Percentiles rank a stretch among this genome's conserved stretches.
Evolutionary conservation across 2,113 vertebrate genomes (phyloP).

Genomic region (Microtus montanus): DNA sequence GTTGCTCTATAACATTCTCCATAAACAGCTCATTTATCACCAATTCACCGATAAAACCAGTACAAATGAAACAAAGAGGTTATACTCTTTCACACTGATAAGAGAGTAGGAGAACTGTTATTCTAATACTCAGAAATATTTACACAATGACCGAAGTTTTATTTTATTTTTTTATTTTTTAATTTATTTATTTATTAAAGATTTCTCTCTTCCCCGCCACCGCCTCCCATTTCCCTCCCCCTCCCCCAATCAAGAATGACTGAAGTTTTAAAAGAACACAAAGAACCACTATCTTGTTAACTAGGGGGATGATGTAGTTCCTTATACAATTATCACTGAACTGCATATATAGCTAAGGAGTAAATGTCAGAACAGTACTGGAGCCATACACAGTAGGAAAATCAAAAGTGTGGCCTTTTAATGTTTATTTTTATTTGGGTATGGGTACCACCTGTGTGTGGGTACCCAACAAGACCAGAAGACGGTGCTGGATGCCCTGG

Average conservation of each 20-base stretch:
- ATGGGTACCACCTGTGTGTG: background rate
- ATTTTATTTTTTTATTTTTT: background rate
- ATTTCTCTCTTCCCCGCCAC: too few relatives aligned
- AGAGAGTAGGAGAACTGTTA: background rate
- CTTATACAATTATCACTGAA: background rate
- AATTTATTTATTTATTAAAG: too few relatives aligned
- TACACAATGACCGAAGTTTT: background rate
- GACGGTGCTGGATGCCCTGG: background rate
- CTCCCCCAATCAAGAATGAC: background rate
- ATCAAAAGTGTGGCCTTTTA: background rate
- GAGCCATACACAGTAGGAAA: background rate
- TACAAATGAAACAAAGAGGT: background rate
- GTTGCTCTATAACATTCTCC: background rate
- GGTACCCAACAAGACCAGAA: background rate
- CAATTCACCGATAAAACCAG: conserved; percentile 14
- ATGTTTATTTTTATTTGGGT: background rate
- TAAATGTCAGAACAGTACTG: background rate
- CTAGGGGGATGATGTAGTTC: background rate
- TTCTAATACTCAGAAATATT: background rate
- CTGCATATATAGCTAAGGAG: background rate
- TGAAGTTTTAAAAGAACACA: conserved; percentile 3
- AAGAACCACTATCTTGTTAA: conserved; percentile 15
- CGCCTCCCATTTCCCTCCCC: too few relatives aligned
- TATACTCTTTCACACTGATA: background rate
- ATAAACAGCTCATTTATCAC: background rate